Percentiles rank a stretch among this genome's conserved stretches.
Evolutionary conservation across 2,113 vertebrate species (phyloP).

Genomic region (Sinocyclocheilus maitianheensis): DNA sequence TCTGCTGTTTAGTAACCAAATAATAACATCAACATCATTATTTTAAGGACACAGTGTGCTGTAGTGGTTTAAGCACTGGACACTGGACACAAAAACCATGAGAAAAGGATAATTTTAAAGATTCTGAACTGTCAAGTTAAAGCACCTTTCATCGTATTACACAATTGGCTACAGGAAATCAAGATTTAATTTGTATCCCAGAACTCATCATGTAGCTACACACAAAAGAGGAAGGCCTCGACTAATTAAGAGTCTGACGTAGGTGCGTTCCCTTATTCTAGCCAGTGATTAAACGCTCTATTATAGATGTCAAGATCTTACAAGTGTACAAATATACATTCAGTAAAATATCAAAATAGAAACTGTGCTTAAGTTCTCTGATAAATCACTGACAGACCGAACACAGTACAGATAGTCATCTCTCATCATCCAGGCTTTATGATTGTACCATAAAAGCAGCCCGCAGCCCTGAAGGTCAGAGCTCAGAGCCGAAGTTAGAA

Average conservation of each 20-base stretch:
- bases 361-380: slow-evolving; percentile 52
- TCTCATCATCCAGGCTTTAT: slow-evolving; percentile 56
- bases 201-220: neutral
- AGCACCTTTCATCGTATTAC: neutral
- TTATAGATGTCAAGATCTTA: slow-evolving; percentile 54
- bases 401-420: slow-evolving; percentile 58
- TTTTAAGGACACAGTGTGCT: slow-evolving; percentile 49
- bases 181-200: slow-evolving; percentile 14
- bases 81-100: slow-evolving; percentile 25
- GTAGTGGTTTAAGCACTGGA: slow-evolving; percentile 51
- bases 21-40: slow-evolving; percentile 41
- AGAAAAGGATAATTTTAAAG: neutral
- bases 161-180: neutral
- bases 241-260: neutral
- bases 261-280: slow-evolving; percentile 41
- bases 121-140: neutral
- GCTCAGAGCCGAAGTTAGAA: slow-evolving; percentile 46
- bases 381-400: slow-evolving; percentile 56
- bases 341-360: slow-evolving; percentile 52
- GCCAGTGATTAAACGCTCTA: slow-evolving; percentile 55
- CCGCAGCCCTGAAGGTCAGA: slow-evolving; percentile 49
- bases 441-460: slow-evolving; percentile 74
- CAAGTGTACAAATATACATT: slow-evolving; percentile 57
- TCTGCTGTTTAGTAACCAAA: slow-evolving; percentile 43
- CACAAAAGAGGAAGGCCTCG: neutral